Percentiles rank a stretch among this genome's conserved stretches.
phyloP scores from a whole-genome alignment of 2,113 vertebrate genomes.

The Lontra canadensis region DNA sequence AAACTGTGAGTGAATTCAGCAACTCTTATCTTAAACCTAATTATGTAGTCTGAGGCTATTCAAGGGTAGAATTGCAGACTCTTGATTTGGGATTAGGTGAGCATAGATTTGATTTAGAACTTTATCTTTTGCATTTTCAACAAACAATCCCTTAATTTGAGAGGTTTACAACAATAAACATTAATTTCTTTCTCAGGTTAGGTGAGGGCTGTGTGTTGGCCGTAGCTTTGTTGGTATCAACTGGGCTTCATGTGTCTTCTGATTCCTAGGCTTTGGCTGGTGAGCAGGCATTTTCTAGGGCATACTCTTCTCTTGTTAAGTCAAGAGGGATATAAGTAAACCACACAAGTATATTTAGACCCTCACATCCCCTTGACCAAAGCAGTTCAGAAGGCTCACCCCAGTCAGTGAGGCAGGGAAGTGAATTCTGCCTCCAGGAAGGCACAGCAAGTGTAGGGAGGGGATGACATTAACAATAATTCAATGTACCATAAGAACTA shows the following conservation, averaged over 20 bases:
- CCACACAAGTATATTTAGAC: neutral
- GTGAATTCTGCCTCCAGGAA: neutral
- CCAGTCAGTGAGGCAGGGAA: neutral
- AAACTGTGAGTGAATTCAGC: neutral
- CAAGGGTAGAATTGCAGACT: neutral
- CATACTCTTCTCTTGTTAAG: neutral
- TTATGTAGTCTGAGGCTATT: neutral
- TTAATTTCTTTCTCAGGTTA: slow-evolving; percentile 32
- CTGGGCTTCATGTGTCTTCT: neutral
- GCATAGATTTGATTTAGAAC: slow-evolving; percentile 22
- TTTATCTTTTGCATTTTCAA: neutral
- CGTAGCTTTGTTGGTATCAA: neutral
- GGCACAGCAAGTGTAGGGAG: neutral
- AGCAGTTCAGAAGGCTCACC: neutral
- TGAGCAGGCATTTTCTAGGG: neutral
- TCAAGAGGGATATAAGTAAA: neutral
- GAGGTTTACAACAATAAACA: neutral
- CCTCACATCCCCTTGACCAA: neutral
- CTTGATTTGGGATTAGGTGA: neutral
- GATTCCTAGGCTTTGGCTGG: neutral
- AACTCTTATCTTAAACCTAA: neutral
- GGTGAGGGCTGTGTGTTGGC: neutral
- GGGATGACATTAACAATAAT: neutral
- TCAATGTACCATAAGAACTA: neutral
- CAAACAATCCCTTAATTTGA: neutral